phyloP scores from a whole-genome alignment of 2,888 invertebrate genomes.

The Macrophya alboannulata region DNA sequence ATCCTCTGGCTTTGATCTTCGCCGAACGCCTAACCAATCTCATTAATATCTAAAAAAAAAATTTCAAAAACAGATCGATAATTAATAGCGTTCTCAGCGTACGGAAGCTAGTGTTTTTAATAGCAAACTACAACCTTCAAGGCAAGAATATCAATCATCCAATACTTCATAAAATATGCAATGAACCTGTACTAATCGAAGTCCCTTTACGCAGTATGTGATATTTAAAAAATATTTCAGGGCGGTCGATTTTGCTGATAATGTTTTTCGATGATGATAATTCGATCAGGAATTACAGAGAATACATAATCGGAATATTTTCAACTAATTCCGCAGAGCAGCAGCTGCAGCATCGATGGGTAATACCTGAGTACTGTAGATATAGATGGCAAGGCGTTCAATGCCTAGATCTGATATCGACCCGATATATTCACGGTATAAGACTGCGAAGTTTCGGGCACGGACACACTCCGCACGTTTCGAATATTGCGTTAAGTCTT shows the following conservation, averaged over 20 bases:
- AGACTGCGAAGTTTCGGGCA: background rate
- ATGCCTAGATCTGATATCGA: constrained; percentile 32
- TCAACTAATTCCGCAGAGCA: background rate
- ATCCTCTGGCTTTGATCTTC: background rate
- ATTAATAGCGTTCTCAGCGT: background rate
- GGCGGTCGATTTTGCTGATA: background rate
- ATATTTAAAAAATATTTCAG: background rate
- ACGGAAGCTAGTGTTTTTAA: background rate
- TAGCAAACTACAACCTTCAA: background rate
- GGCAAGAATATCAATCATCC: background rate
- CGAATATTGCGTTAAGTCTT: constrained; percentile 29
- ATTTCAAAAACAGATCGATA: background rate
- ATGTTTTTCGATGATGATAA: background rate
- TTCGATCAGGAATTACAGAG: constrained; percentile 5
- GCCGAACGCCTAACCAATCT: background rate
- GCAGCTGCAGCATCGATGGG: constrained; percentile 1
- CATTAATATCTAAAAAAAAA: background rate
- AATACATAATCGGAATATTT: constrained; percentile 4
- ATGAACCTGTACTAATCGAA: background rate
- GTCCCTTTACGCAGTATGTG: background rate
- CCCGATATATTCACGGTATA: constrained; percentile 12
- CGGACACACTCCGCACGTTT: background rate
- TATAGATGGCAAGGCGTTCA: constrained; percentile 20
- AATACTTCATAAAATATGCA: background rate
- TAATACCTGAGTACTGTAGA: background rate